phyloP scores from a whole-genome alignment of 1,140 invertebrate species.

The Magallana gigas region DNA sequence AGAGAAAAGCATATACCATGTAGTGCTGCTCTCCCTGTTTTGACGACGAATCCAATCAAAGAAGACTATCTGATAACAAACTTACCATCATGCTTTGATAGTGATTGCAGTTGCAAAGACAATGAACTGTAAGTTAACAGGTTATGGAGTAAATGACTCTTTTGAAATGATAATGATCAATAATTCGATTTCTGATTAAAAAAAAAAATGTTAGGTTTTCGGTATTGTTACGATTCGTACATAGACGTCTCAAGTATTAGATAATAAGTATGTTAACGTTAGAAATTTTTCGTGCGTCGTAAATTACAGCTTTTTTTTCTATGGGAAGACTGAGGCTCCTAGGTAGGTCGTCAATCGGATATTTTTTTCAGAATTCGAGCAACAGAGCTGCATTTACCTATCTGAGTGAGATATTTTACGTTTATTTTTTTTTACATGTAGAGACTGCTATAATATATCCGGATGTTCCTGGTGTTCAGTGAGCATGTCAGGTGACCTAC shows the following conservation, averaged over 20 bases:
- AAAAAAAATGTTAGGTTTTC: not conserved
- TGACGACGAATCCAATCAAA: not conserved
- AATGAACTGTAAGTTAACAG: not conserved
- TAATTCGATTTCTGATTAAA: not conserved
- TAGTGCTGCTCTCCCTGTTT: not conserved
- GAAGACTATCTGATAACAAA: not conserved
- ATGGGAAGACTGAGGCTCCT: too few species aligned
- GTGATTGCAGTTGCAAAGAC: not conserved
- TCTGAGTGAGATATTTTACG: not conserved
- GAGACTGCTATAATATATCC: not conserved
- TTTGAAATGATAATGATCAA: too few species aligned
- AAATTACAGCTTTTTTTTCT: too few species aligned
- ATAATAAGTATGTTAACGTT: too few species aligned
- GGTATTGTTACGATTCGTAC: not conserved
- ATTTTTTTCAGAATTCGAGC: too few species aligned
- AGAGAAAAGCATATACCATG: not conserved
- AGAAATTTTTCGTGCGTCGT: too few species aligned
- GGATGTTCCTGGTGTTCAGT: not conserved
- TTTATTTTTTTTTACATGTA: not conserved
- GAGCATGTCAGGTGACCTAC: not conserved
- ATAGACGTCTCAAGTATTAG: not conserved
- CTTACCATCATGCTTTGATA: not conserved
- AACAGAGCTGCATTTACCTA: too few species aligned
- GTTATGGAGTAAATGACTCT: too few species aligned
- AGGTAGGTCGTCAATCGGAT: too few species aligned